Evolutionary conservation across 92 coral and sea anemone genomes (phyloP), one percentile per base, ranked within the genome.

Genomic region (Parazoanthus swiftii): DNA sequence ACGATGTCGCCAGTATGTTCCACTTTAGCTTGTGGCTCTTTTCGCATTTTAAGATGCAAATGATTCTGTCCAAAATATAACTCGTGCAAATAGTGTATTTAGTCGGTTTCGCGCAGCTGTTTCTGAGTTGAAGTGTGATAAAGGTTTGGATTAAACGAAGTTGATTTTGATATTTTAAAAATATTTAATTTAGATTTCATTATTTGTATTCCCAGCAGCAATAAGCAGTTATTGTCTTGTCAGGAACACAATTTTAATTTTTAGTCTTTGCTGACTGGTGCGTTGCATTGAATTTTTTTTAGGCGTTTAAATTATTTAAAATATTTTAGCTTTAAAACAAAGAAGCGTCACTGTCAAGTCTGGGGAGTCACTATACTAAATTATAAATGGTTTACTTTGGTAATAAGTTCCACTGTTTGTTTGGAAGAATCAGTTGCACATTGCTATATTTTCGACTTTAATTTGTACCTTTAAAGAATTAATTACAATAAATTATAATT

Each of bases 221-320:
- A 36, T 54, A 58, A 23, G 14, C 58, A 14, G 23, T 29, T 29
- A 18, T 59, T 56, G 26, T 58, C 44, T 20, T 77, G 44, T 23
- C 29, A 77, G 58, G 16, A 77, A 42, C 81, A 77, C 23, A 77
- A 80, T 56, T 33, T 33, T 1, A 80, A 42, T 20, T 65, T 81
- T 82, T 67, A 38, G 35, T 7, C 70, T 63, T 67, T 79, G 83
- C 67, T 82, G 76, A 83, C 81, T 21, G 81, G 50, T n/a, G 65
- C 48, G 36, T 79, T 46, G 14, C 29, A 46, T 23, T 83, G 21
- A 68, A 18, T 84, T 84, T 84, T 29, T 38, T 84, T 46, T 51
- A 48, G 63, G n/a, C 39, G 66, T 84, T 84, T 84, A 25, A 84
- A 84, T 84, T 42, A 84, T 84, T 84, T 70, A 71, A 84, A 50